These are phyloP conservation scores for Gallinago paraguaiae DNA, from an alignment of 2,113 vertebrate species.

Conservation along the genomic window DNA sequence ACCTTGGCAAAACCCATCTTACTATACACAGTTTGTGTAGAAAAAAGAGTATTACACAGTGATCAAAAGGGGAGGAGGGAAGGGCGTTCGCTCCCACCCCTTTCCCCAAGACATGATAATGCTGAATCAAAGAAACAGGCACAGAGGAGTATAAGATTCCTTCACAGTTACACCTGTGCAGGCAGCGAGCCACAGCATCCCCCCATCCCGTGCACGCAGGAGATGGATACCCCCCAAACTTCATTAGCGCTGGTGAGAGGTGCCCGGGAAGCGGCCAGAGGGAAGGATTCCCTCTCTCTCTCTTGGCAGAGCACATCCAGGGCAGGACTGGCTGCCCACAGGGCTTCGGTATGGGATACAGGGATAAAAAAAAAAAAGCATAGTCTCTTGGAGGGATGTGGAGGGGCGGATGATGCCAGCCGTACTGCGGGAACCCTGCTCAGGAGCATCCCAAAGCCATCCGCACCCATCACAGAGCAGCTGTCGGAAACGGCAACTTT, in stretches of 20 bases:
- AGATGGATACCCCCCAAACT: neutral
- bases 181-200: neutral
- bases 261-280: neutral
- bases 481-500: fast-evolving
- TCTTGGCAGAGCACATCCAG: neutral
- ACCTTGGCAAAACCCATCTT: conserved; percentile 28
- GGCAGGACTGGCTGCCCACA: neutral
- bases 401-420: fast-evolving
- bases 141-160: conserved; percentile 45
- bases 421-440: fast-evolving
- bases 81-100: neutral
- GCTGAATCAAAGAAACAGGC: conserved; percentile 59
- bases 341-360: neutral
- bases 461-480: neutral
- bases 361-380: neutral
- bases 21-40: conserved; percentile 18
- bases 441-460: neutral
- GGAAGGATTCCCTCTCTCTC: neutral
- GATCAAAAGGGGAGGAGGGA: neutral
- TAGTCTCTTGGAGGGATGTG: neutral
- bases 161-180: conserved; percentile 31
- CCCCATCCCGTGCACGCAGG: neutral
- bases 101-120: conserved; percentile 31
- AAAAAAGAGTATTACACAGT: conserved; percentile 50
- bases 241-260: neutral